Percentiles rank a stretch among this genome's conserved stretches.
These are phyloP conservation scores for Steinernema hermaphroditum DNA, from an alignment of 2,888 invertebrate species.

Conservation along the genomic window DNA sequence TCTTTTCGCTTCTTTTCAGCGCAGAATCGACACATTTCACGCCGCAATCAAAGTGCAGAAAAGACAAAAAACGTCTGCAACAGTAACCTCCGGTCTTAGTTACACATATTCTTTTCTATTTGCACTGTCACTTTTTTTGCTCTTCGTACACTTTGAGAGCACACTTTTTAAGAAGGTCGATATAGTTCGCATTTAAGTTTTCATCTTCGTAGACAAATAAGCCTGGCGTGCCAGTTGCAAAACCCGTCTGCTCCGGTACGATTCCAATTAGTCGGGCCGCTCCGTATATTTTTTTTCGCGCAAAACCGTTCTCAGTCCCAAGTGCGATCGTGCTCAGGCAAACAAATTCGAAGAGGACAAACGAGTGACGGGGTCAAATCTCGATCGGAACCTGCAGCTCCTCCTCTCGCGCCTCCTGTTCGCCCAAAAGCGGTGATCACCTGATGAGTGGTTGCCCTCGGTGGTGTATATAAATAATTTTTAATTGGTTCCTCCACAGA, in stretches of 20 bases:
- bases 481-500: background rate
- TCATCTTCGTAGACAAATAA: no score
- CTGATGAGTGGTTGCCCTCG: background rate
- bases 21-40: no score
- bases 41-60: no score
- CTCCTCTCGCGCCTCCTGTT: background rate
- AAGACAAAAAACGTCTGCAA: no score
- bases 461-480: conserved; percentile 8
- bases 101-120: no score
- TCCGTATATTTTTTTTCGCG: background rate
- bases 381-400: conserved; percentile 8
- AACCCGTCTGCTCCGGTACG: background rate
- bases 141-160: no score
- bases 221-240: no score
- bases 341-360: background rate
- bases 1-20: no score
- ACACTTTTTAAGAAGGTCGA: no score
- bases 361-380: conserved; percentile 2
- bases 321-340: background rate
- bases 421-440: conserved; percentile 23
- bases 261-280: conserved; percentile 4
- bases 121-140: no score
- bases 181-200: no score
- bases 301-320: background rate
- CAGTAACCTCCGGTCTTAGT: no score